Evolutionary conservation across 2,888 invertebrate species (phyloP), one percentile per base, ranked within the genome.

Genomic region (Choreutis nemorana): DNA sequence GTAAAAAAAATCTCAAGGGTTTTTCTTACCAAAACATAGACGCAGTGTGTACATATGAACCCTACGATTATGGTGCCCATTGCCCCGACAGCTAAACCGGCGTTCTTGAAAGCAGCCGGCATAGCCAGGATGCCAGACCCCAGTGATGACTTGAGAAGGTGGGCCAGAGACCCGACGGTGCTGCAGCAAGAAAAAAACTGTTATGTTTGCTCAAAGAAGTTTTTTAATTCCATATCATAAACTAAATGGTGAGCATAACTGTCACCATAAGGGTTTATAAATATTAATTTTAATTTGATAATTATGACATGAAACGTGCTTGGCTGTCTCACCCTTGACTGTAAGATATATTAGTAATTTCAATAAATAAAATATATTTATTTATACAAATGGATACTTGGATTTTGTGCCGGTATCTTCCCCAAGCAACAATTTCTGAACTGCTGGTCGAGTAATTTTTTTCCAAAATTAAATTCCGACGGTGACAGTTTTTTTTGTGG

Each of bases 71-170:
- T 52, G 0, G 94, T 86, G 2, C 91, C 90, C 3, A 89, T 62
- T 10, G 87, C 71, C 2, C 94, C 93, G 34, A 89, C 85, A 29
- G 88, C 55, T 0, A 94, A 61, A 1, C 96, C 96, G 7, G 93
- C 84, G 62, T 94, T 89, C 50, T 87, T 87, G 56, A 95, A 89
- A 1, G 94, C 95, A 39, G 87, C 81, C 0, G 96, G 95, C 88
- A 96, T 91, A 1, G 95, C 94, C 35, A 96, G 71, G 37, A 96
- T 89, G 0, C 96, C 96, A 0, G 94, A 89, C 0, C 92, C 98
- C 16, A 98, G 79, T 35, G 96, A 97, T 46, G 94, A 93, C 67
- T 97, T 98, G 10, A 97, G 77, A 15, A 98, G 77, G 72, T 97
- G 96, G 30, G 91, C 86, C 52, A 96, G 73, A 0, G 95, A 89